phyloP scores from a whole-genome alignment of 1,140 invertebrate genomes.

The Drosophila jambulina region DNA sequence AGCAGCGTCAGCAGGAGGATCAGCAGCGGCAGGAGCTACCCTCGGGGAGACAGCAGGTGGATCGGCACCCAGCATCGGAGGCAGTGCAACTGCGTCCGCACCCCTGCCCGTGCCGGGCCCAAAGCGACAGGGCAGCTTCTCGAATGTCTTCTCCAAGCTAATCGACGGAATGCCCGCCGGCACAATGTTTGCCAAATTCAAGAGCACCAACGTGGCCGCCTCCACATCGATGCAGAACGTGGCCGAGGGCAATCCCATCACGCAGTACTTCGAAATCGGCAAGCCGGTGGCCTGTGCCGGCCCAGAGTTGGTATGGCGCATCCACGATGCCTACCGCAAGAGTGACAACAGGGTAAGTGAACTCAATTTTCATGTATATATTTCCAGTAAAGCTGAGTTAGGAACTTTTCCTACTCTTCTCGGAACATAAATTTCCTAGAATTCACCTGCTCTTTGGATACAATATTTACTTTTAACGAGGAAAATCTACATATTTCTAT shows the following conservation, averaged over 20 bases:
- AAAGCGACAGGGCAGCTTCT: constrained; percentile 82
- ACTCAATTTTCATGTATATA: background rate
- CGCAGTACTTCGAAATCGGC: constrained; percentile 95
- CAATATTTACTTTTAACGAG: background rate
- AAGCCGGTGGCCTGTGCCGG: constrained; percentile 94
- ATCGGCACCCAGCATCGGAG: constrained; percentile 68
- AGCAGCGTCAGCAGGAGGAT: constrained; percentile 19
- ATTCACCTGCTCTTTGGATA: background rate
- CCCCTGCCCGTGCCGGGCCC: constrained; percentile 46
- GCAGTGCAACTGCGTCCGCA: constrained; percentile 16
- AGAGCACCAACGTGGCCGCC: constrained; percentile 86
- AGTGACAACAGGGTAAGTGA: constrained; percentile 95
- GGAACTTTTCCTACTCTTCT: background rate
- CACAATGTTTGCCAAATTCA: constrained; percentile 92
- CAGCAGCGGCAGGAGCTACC: constrained; percentile 25
- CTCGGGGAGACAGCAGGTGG: constrained; percentile 42
- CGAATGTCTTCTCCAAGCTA: constrained; percentile 84
- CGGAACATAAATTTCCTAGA: background rate
- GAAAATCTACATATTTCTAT: background rate
- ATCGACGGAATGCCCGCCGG: constrained; percentile 86
- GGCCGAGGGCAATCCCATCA: constrained; percentile 94
- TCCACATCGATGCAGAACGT: constrained; percentile 86
- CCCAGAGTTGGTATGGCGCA: constrained; percentile 96
- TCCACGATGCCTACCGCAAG: constrained; percentile 95
- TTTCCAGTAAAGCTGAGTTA: background rate